Conservation (phyloP, 1,140 invertebrate genomes). For the Drosophila suzukii region DNA sequence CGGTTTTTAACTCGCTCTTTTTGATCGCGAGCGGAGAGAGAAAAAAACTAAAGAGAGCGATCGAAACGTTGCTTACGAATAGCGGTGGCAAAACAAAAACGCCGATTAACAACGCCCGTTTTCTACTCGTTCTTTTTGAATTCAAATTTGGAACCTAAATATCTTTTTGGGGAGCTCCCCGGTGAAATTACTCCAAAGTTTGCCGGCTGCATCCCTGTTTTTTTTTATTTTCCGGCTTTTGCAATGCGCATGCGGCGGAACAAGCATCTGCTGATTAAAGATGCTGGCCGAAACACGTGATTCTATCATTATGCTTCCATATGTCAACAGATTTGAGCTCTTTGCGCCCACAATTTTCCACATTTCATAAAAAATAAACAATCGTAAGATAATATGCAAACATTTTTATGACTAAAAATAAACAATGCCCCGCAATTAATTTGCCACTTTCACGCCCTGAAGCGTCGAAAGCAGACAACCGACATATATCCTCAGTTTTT, state of each 20-base stretch:
- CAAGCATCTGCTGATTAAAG: slow-evolving; percentile 35
- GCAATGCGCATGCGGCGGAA: slow-evolving; percentile 37
- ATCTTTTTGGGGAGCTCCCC: slow-evolving; percentile 5
- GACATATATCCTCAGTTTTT: slow-evolving; percentile 32
- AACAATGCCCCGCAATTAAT: slow-evolving; percentile 50
- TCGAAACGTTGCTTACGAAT: slow-evolving; percentile 71
- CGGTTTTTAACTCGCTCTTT: slow-evolving; percentile 69
- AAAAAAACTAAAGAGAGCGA: slow-evolving; percentile 17
- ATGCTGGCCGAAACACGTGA: slow-evolving; percentile 34
- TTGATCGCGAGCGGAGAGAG: slow-evolving; percentile 35
- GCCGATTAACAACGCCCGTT: slow-evolving; percentile 66
- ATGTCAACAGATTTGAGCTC: slow-evolving; percentile 28
- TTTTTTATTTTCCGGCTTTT: slow-evolving; percentile 31
- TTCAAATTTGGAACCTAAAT: not conserved
- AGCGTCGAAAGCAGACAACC: slow-evolving; percentile 26
- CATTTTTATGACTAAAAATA: slow-evolving; percentile 76
- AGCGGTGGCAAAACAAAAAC: slow-evolving; percentile 72
- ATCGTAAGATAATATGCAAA: slow-evolving; percentile 61
- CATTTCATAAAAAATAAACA: slow-evolving; percentile 51
- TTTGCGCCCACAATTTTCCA: not conserved
- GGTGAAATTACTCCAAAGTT: slow-evolving; percentile 12
- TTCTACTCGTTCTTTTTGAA: slow-evolving; percentile 17
- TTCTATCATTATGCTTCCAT: slow-evolving; percentile 26
- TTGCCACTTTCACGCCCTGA: slow-evolving; percentile 48
- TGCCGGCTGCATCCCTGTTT: slow-evolving; percentile 21